These are phyloP conservation scores for Sericinus montela DNA, from an alignment of 2,888 invertebrate species.

Conservation along the genomic window DNA sequence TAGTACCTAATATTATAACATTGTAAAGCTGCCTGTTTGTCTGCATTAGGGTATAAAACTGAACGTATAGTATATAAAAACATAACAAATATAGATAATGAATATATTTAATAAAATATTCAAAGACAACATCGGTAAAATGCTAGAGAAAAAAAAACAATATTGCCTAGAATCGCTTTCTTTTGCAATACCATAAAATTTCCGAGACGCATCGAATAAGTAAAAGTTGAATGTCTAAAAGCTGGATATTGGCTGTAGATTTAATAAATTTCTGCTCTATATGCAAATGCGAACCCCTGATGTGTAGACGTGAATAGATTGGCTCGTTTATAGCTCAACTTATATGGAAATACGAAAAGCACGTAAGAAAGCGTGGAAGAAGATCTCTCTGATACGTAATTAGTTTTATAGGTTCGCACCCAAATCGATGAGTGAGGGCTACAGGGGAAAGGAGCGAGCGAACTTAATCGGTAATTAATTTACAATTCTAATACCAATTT, in stretches of 20 bases:
- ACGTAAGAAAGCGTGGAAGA: constrained; percentile 77
- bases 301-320: constrained; percentile 80
- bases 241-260: constrained; percentile 78
- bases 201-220: constrained; percentile 58
- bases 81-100: too few relatives aligned
- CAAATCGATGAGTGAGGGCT: constrained; percentile 61
- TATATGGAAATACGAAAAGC: constrained; percentile 79
- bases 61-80: too few relatives aligned
- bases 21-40: too few relatives aligned
- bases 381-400: constrained; percentile 76
- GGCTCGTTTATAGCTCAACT: constrained; percentile 79
- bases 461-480: constrained; percentile 57
- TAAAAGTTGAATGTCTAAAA: constrained; percentile 74
- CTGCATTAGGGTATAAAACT: too few relatives aligned
- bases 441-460: constrained; percentile 42
- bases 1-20: too few relatives aligned
- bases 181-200: constrained; percentile 62
- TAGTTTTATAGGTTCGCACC: constrained; percentile 70
- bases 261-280: constrained; percentile 80
- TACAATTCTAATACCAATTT: constrained; percentile 56
- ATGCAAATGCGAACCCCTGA: constrained; percentile 79
- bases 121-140: too few relatives aligned
- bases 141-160: not conserved
- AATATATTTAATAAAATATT: too few relatives aligned
- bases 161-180: constrained; percentile 19